Evolutionary conservation across 2,888 invertebrate genomes (phyloP), one percentile per base, ranked within the genome.

Genomic region (Polymixis lichenea): DNA sequence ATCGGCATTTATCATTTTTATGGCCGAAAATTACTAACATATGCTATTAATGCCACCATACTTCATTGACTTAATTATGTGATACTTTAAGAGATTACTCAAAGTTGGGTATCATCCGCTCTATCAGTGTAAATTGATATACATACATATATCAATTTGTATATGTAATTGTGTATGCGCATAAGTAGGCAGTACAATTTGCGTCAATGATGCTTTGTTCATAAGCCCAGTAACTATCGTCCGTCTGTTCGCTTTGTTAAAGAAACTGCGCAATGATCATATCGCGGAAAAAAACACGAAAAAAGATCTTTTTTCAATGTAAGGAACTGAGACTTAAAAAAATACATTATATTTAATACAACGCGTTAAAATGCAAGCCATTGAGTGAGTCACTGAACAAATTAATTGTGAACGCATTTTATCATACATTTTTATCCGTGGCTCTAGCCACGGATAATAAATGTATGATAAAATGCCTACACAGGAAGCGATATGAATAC

Each of bases 141-240:
- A 62, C n/a, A n/a, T n/a, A n/a, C n/a, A n/a, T n/a, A n/a, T 68
- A 43, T 64, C 25, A 62, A 46, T 55, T 19, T 72, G n/a, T 75
- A 28, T 61, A 32, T 72, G 38, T 67, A 38, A n/a, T 53, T 70
- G 69, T 67, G 73, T 83, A 64, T 64, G 75, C 72, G 76, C 71
- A 62, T 82, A 76, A 80, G 32, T 82, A 73, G 61, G 65, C 60
- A 71, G 68, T 53, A 75, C 76, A 84, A 83, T 83, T 87, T 87
- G 82, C 88, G 86, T 87, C 89, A 87, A 66, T 80, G 73, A 77
- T 75, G 80, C 80, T 88, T 89, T 90, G 87, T 89, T 85, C 78
- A 73, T 73, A 75, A 70, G 73, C 69, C 69, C 82, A 75, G 77
- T 64, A 78, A 76, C 82, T 78, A 85, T 86, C 86, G 83, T 86